Base-by-base conservation (phyloP, 2,797 vertebrate genomes). In the Cottoperca gobio region DNA sequence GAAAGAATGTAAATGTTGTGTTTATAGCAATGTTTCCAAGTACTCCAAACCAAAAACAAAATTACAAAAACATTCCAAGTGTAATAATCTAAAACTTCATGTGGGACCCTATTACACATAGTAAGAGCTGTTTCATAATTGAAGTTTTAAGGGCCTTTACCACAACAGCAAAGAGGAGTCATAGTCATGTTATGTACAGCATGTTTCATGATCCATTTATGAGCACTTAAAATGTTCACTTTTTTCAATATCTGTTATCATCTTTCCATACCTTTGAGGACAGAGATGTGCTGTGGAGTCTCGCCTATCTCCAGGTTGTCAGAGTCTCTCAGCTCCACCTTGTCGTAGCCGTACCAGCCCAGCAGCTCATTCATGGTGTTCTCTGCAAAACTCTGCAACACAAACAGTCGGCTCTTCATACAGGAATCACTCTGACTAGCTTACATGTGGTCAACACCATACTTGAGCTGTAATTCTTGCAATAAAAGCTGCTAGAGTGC, bases 341-440 rank as follows among this genome's bases (percentile, higher is more conserved):
- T 99, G 95, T 99, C 98, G 70, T 99, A 99, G 83, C 98, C 98
- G 79, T 99, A 99, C 98, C 98, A 99, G 81, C 98, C 98, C 90
- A 99, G 96, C 79, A 99, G 96, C 92, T 99, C 98, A 82, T 99
- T 99, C 98, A 99, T 99, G 83, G 98, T 99, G 94, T 97, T 99
- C 91, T 99, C 98, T 60, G 98, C 98, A 92, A 99, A 99, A 91
- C 96, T 99, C 98, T 99, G 95, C 86, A 94, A 95, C 84, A 95
- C 80, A 96, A 79, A 93, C 49, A 66, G 26, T 33, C 8, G 10
- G 17, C 5, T 35, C 13, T 21, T 43, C 13, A 45, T 4, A 31
- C 31, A 55, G 8, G 11, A 54, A 26, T 35, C 31, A 23, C 43
- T 64, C 42, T 8, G 37, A 42, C 1, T 46, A 14, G 35, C 39